A percentile compares a stretch with the other conserved stretches of the same genome.
phyloP scores from a whole-genome alignment of 2,888 invertebrate genomes.

The Tanytarsus gracilentus region DNA sequence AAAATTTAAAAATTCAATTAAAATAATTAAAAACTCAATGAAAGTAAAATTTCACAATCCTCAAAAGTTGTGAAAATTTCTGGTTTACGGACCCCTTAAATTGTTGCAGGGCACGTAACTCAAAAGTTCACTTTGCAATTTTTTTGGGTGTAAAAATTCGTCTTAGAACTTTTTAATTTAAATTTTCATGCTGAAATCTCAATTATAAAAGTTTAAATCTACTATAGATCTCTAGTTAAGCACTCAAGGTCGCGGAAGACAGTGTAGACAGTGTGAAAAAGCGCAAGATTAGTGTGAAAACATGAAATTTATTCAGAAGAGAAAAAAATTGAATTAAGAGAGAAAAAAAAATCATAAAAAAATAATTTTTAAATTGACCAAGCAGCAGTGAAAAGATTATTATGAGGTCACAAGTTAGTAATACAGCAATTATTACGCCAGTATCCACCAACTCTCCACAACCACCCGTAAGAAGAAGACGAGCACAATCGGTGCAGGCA shows the following conservation, averaged over 20 bases:
- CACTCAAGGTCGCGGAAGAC: neutral
- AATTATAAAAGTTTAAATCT: no score
- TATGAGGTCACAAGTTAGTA: slow-evolving; percentile 22
- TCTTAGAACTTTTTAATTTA: no score
- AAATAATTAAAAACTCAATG: no score
- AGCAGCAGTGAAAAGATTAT: slow-evolving; percentile 10
- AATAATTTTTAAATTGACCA: neutral
- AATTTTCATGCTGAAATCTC: no score
- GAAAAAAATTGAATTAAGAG: neutral
- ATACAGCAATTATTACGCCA: slow-evolving; percentile 12
- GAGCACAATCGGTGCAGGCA: slow-evolving; percentile 15
- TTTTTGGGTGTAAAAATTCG: no score
- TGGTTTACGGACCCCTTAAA: no score
- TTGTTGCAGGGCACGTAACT: no score
- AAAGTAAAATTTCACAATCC: no score
- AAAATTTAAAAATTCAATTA: no score
- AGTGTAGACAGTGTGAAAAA: neutral
- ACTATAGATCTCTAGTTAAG: no score
- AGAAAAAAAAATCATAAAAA: neutral
- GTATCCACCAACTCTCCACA: slow-evolving; percentile 12
- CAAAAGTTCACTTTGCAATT: no score
- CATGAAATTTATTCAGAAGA: neutral
- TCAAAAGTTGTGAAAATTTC: no score
- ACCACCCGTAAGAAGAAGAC: slow-evolving; percentile 7
- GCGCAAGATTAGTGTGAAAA: neutral